Evolutionary conservation across 2,888 invertebrate genomes (phyloP), one percentile per base, ranked within the genome.

Genomic region (Ptilodon capucinus): DNA sequence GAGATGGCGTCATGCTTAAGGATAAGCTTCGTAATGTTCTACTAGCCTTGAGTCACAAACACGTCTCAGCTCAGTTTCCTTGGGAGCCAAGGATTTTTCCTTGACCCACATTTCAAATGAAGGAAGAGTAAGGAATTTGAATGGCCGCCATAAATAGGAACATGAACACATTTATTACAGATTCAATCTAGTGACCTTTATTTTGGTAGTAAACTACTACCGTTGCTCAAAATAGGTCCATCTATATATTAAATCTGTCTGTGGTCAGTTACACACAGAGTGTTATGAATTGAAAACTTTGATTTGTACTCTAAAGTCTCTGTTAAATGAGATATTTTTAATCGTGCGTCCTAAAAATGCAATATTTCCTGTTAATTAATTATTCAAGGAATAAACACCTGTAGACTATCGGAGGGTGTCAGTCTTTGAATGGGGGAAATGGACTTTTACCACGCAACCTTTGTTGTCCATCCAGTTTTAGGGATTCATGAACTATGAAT

Each of bases 301-400:
- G n/a, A n/a, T n/a, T n/a, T n/a, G n/a, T n/a, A n/a, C n/a, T n/a
- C n/a, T n/a, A n/a, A n/a, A n/a, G n/a, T n/a, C n/a, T n/a, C n/a
- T n/a, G n/a, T n/a, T n/a, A n/a, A n/a, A n/a, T n/a, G n/a, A n/a
- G n/a, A n/a, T n/a, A n/a, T n/a, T n/a, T n/a, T n/a, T n/a, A n/a
- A n/a, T n/a, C 19, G 28, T 42, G 42, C 40, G 51, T 50, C 23
- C 9, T 41, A 54, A 54, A 47, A 44, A 46, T 44, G 42, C 54
- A 56, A 48, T 42, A 49, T 46, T 65, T 55, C 54, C 60, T 63
- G 62, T 68, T 71, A 66, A 74, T 84, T 82, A 81, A 79, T 79
- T 81, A 84, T 84, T 80, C 78, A 84, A 71, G 72, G 64, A 65
- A 66, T 73, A 66, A 73, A 64, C 84, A 86, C 87, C 85, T 87